Evolutionary conservation across 1,140 invertebrate genomes (phyloP).

Genomic region (Achatina immaculata): DNA sequence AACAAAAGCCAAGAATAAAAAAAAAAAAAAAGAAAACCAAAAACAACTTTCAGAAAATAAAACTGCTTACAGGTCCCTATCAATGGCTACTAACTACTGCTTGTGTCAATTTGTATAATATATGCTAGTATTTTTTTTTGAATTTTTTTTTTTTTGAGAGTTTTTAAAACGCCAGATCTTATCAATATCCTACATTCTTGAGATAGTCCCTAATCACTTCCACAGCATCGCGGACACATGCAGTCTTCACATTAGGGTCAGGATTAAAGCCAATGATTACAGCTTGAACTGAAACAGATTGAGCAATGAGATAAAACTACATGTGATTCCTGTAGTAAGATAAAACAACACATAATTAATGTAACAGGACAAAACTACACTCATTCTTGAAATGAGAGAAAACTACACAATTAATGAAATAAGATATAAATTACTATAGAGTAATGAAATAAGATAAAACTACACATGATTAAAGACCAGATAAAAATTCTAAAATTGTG

Average conservation of each 20-base stretch:
- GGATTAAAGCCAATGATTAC: slow-evolving; percentile 22
- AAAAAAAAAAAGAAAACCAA: too few species aligned
- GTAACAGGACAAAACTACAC: too few species aligned
- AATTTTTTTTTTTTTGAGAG: too few species aligned
- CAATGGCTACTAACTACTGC: background rate
- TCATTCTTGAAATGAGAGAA: too few species aligned
- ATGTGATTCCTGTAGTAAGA: too few species aligned
- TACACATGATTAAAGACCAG: too few species aligned
- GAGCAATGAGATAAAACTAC: too few species aligned
- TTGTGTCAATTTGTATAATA: background rate
- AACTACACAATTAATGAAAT: too few species aligned
- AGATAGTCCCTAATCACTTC: slow-evolving; percentile 11
- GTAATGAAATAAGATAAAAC: too few species aligned
- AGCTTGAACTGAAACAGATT: slow-evolving; percentile 17
- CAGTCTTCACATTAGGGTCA: slow-evolving; percentile 10
- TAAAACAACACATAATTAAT: too few species aligned
- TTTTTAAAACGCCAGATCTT: background rate
- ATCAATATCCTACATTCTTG: slow-evolving; percentile 7
- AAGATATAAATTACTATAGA: too few species aligned
- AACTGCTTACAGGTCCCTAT: background rate
- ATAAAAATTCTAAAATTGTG: too few species aligned
- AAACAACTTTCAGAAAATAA: background rate
- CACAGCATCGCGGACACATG: slow-evolving; percentile 1
- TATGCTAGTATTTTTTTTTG: background rate
- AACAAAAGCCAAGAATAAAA: background rate